These are phyloP conservation scores for Calameuta idolon DNA, from an alignment of 2,888 invertebrate species.

Conservation along the genomic window DNA sequence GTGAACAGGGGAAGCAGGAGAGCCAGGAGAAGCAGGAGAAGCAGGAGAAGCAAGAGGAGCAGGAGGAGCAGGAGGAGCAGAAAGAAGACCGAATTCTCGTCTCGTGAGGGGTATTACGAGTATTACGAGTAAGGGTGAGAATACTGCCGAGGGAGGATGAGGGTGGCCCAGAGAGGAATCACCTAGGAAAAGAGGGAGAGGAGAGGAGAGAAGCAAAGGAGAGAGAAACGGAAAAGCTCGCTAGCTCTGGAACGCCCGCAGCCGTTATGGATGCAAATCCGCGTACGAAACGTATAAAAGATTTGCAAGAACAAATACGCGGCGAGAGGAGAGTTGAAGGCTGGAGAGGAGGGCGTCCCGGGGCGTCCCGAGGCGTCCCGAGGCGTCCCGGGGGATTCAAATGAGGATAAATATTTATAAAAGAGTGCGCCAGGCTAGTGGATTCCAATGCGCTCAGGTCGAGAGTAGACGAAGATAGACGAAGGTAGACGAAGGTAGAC, in stretches of 20 bases:
- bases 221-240: constrained; percentile 23
- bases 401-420: constrained; percentile 65
- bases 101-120: too few relatives aligned
- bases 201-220: neutral
- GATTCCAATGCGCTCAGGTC: constrained; percentile 24
- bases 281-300: constrained; percentile 56
- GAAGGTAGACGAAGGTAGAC: constrained; percentile 26
- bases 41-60: constrained; percentile 24
- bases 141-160: too few relatives aligned
- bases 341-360: constrained; percentile 27
- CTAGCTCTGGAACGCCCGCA: constrained; percentile 32
- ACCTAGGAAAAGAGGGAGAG: neutral
- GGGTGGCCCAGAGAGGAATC: neutral
- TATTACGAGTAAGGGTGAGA: too few relatives aligned
- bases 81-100: constrained; percentile 13
- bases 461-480: constrained; percentile 16
- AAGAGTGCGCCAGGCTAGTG: constrained; percentile 46
- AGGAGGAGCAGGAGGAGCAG: constrained; percentile 26
- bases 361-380: constrained; percentile 29
- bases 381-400: constrained; percentile 54
- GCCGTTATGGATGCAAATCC: constrained; percentile 59
- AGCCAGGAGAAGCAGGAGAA: constrained; percentile 24
- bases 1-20: constrained; percentile 28
- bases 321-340: constrained; percentile 29
- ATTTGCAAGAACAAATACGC: constrained; percentile 61